Evolutionary conservation across 2,888 invertebrate genomes (phyloP), one percentile per base, ranked within the genome.

Genomic region (Gymnoscelis rufifasciata): DNA sequence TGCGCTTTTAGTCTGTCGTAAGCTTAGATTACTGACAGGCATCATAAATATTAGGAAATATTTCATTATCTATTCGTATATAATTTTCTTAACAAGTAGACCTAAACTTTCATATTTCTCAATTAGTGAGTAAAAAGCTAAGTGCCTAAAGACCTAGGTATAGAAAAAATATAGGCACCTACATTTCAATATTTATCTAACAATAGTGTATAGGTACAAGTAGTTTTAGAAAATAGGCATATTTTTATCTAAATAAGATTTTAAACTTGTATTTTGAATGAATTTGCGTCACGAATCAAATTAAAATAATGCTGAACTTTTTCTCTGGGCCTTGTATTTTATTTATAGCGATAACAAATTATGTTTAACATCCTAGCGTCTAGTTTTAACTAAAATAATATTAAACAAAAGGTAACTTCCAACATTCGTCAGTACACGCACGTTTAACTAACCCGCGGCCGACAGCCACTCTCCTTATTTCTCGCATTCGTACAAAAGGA

Each of bases 331-430:
- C 36, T 24, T 27, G 35, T 73, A 71, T 66, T 33, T 64, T 60
- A 59, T 66, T 47, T 67, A 71, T 72, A 72, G 77, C 68, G 63
- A 68, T 78, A 83, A 83, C 82, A 81, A 81, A 80, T 77, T 77
- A 82, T 66, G 62, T 48, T 74, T 72, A 75, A 74, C 67, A 62
- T 74, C 76, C 78, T 86, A 87, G 79, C 76, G 67, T 75, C 80
- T 81, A 81, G 77, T 74, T 70, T 68, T 77, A 35, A 75, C 73
- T 74, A 76, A 82, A 83, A 81, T 78, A 83, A 74, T 80, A 81
- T 81, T 81, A 74, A 72, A 79, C 80, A 83, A 81, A 83, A 84
- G 88, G 88, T 88, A 88, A 88, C 88, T 87, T 79, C 75, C 76
- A 79, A 78, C 80, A 76, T 70, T 71, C 58, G 56, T 59, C 56